These are phyloP conservation scores for Dynastes hyllus DNA, from an alignment of 2,888 invertebrate species.

Conservation along the genomic window DNA sequence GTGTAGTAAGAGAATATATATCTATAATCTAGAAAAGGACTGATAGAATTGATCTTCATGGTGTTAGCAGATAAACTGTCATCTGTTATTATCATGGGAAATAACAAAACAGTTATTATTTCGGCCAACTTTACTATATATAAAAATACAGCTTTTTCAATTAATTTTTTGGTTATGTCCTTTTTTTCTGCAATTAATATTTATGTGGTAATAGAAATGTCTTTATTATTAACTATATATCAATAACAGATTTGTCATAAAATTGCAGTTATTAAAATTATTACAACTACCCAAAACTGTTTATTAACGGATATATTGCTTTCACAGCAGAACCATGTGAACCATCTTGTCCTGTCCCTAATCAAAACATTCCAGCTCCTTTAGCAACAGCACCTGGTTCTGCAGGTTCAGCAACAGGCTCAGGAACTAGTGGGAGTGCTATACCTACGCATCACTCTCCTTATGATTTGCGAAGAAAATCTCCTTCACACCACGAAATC, in stretches of 20 bases:
- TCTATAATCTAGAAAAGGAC: background rate
- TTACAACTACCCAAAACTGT: too few species aligned
- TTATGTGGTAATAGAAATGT: background rate
- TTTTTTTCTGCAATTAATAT: too few species aligned
- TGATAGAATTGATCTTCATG: background rate
- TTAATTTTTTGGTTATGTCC: too few species aligned
- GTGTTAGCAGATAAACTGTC: background rate
- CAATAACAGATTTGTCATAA: too few species aligned
- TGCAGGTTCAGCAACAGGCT: slow-evolving; percentile 70
- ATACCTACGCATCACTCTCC: slow-evolving; percentile 86
- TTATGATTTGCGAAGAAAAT: slow-evolving; percentile 91
- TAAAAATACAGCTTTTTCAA: too few species aligned
- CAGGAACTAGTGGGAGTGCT: slow-evolving; percentile 74
- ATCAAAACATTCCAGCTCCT: slow-evolving; percentile 75
- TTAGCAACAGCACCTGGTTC: slow-evolving; percentile 66
- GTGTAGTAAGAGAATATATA: background rate
- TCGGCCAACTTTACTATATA: too few species aligned
- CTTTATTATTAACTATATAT: background rate
- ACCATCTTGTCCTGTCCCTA: slow-evolving; percentile 80
- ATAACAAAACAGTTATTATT: background rate
- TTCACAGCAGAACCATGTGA: slow-evolving; percentile 84
- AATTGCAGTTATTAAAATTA: too few species aligned
- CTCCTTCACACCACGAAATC: slow-evolving; percentile 79
- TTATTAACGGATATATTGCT: slow-evolving; percentile 17
- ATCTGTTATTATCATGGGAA: slow-evolving; percentile 4